Evolutionary conservation across 1,140 invertebrate genomes (phyloP).

Genomic region (Achroia grisella): DNA sequence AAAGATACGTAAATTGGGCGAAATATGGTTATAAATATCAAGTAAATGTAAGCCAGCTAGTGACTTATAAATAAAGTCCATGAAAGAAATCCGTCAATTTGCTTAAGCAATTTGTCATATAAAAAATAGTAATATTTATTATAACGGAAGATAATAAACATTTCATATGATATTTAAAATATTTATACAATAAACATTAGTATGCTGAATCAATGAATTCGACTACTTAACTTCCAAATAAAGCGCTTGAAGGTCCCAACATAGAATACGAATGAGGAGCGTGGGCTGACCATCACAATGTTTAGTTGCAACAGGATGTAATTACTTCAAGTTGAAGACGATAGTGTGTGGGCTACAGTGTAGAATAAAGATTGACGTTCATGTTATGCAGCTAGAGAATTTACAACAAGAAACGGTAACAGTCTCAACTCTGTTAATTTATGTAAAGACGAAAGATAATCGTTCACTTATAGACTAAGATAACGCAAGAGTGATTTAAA

Average conservation of each 20-base stretch:
- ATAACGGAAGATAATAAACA: neutral
- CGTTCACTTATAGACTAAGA: no score
- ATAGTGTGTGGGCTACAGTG: neutral
- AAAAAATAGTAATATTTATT: no score
- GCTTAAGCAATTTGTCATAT: no score
- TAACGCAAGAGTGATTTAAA: no score
- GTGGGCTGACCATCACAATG: conserved; percentile 22
- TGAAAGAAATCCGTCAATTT: neutral
- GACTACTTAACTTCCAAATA: conserved; percentile 15
- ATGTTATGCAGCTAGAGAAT: neutral
- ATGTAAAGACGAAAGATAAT: no score
- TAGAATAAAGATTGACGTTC: neutral
- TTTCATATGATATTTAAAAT: neutral
- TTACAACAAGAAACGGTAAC: no score
- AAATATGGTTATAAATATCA: no score
- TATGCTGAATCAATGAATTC: conserved; percentile 6
- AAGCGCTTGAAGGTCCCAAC: conserved; percentile 23
- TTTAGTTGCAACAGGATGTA: conserved; percentile 8
- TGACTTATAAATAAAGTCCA: neutral
- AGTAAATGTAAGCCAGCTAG: no score
- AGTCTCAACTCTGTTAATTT: no score
- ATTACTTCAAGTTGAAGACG: neutral
- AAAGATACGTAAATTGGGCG: no score
- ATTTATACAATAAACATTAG: neutral
- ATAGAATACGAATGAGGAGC: conserved; percentile 33